Evolutionary conservation across 2,888 invertebrate species (phyloP).

Genomic region (Hirtodrosophila trivittata): DNA sequence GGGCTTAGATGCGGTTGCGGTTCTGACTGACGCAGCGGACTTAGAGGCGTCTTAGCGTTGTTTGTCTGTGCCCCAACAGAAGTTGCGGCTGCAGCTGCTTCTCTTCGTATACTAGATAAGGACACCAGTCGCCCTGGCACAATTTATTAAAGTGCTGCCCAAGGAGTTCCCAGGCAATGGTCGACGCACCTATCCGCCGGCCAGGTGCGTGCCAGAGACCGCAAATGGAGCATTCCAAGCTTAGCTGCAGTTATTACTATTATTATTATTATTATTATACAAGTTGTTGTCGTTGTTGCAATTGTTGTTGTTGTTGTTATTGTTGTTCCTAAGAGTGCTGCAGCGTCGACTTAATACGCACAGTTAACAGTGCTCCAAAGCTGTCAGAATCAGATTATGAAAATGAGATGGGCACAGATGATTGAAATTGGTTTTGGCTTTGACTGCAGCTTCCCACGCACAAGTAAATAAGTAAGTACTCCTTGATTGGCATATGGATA

Average conservation of each 20-base stretch:
- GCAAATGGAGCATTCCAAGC: conserved; percentile 25
- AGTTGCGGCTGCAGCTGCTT: conserved; percentile 8
- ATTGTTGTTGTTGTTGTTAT: neutral
- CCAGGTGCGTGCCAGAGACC: conserved; percentile 16
- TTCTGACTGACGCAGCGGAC: conserved; percentile 57
- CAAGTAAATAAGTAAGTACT: neutral
- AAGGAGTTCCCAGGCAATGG: conserved; percentile 33
- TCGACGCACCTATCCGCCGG: conserved; percentile 26
- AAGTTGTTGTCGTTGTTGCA: neutral
- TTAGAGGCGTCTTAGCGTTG: conserved; percentile 59
- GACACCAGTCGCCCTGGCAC: conserved; percentile 32
- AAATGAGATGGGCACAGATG: conserved; percentile 4
- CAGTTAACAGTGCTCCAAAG: conserved; percentile 2
- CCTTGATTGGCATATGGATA: neutral
- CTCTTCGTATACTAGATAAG: neutral
- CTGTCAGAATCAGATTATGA: conserved; percentile 42
- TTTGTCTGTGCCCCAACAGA: conserved; percentile 40
- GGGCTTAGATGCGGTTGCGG: conserved; percentile 66
- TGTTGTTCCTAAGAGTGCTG: neutral
- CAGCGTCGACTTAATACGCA: neutral
- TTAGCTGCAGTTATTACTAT: conserved; percentile 3
- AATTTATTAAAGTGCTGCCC: conserved; percentile 70
- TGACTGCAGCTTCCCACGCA: neutral
- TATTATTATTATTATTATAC: neutral
- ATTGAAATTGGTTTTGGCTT: conserved; percentile 25